Evolutionary conservation across 2,797 vertebrate genomes (phyloP).

Genomic region (Epinephelus awoara): DNA sequence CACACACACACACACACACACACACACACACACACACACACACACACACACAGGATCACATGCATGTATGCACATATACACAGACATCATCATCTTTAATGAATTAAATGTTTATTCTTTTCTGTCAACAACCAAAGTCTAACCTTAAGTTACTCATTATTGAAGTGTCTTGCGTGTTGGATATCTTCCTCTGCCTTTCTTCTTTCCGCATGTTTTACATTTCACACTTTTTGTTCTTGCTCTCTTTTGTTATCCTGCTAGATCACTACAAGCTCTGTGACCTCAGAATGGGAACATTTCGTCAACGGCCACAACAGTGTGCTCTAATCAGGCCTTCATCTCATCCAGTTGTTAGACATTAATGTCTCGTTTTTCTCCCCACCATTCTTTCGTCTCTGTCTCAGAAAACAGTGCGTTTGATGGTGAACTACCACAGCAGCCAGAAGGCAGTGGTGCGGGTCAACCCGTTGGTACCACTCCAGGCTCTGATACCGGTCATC

Average conservation of each 20-base stretch:
- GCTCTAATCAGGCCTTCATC: background rate
- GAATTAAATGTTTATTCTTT: slow-evolving; percentile 32
- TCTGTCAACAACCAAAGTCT: slow-evolving; percentile 52
- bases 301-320: background rate
- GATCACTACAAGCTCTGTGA: background rate
- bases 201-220: background rate
- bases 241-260: background rate
- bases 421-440: slow-evolving; percentile 94
- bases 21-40: background rate
- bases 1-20: background rate
- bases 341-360: background rate
- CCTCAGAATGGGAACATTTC: background rate
- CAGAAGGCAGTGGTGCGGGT: slow-evolving; percentile 97
- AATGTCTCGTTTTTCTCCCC: background rate
- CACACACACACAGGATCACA: slow-evolving; percentile 1
- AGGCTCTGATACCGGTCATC: slow-evolving; percentile 89
- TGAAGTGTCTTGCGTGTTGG: background rate
- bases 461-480: slow-evolving; percentile 90
- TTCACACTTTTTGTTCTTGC: background rate
- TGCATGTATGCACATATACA: background rate
- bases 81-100: slow-evolving; percentile 1
- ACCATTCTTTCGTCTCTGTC: slow-evolving; percentile 33
- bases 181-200: background rate
- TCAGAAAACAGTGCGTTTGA: slow-evolving; percentile 94
- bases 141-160: slow-evolving; percentile 53